phyloP scores from a whole-genome alignment of 1,140 invertebrate genomes.

The Monomorium pharaonis region DNA sequence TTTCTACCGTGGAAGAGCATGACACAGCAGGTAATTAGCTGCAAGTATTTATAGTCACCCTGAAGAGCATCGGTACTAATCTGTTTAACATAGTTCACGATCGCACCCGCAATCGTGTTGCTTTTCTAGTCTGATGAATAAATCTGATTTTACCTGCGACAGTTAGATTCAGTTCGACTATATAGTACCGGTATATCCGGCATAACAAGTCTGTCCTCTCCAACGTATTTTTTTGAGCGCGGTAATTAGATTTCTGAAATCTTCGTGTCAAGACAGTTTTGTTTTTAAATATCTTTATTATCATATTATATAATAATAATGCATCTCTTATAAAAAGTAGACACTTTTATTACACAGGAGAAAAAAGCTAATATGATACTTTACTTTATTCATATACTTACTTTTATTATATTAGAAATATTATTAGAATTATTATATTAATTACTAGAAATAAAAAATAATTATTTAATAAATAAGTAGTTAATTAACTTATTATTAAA shows the following conservation, averaged over 20 bases:
- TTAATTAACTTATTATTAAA: background rate
- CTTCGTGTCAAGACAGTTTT: background rate
- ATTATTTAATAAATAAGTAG: background rate
- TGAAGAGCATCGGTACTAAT: constrained; percentile 56
- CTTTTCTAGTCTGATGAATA: constrained; percentile 64
- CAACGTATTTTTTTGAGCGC: background rate
- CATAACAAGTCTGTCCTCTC: background rate
- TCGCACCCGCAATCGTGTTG: constrained; percentile 63
- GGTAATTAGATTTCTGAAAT: background rate
- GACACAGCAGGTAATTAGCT: constrained; percentile 51
- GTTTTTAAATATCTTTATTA: background rate
- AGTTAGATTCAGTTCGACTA: background rate
- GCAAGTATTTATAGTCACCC: constrained; percentile 20
- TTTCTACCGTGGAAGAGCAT: constrained; percentile 16
- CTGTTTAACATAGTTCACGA: constrained; percentile 47
- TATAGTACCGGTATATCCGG: background rate
- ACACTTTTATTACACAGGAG: too few relatives aligned
- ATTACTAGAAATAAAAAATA: background rate
- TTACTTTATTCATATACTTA: too few relatives aligned
- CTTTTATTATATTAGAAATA: background rate
- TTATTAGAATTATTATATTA: too few relatives aligned
- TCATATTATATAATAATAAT: too few relatives aligned
- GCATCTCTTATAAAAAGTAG: too few relatives aligned
- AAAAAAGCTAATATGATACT: too few relatives aligned
- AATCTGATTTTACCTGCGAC: background rate